Base-by-base conservation (phyloP, 2,888 invertebrate species). In the Colostygia pectinataria region DNA sequence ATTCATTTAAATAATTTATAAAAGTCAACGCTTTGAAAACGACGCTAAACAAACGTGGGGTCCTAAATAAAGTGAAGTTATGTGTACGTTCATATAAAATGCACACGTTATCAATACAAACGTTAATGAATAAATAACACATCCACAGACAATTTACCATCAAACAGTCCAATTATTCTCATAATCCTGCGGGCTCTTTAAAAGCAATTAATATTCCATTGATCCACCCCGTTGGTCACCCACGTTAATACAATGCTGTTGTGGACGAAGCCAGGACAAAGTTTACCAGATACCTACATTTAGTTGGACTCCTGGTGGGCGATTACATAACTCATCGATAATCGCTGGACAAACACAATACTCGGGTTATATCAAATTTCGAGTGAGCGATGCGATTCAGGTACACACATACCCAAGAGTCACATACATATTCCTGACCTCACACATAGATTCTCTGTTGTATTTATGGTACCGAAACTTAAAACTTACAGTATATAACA, bases 101-200 rank as follows among this genome's bases (percentile, higher is more conserved):
- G 34, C 32, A 39, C 13, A 39, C 29, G 15, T 32, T 33, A 41
- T 8, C 33, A 46, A 47, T 41, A 31, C 47, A 42, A 44, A 43
- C 15, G 54, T 37, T 53, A 49, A 53, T 61, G 58, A 61, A 61
- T 58, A 61, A 58, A 61, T 55, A 61, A 55, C 55, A 51, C 33
- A 44, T 45, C 33, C 66, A 67, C 69, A 66, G 60, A 65, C 63
- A 53, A 58, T 54, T 63, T 60, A 53, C 65, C 68, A 65, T 66
- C 72, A 69, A 62, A 61, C 71, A 64, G 63, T 66, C 74, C 81
- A 83, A 83, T 85, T 79, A 80, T 77, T 74, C 80, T 60, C 64
- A 77, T 81, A 83, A 85, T 83, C 83, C 80, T 54, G 53, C 24
- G 55, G 64, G 64, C 61, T 61, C 58, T 61, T 61, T 61, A 58